These are phyloP conservation scores for Prionace glauca DNA, from an alignment of 2,797 vertebrate species.

Conservation along the genomic window DNA sequence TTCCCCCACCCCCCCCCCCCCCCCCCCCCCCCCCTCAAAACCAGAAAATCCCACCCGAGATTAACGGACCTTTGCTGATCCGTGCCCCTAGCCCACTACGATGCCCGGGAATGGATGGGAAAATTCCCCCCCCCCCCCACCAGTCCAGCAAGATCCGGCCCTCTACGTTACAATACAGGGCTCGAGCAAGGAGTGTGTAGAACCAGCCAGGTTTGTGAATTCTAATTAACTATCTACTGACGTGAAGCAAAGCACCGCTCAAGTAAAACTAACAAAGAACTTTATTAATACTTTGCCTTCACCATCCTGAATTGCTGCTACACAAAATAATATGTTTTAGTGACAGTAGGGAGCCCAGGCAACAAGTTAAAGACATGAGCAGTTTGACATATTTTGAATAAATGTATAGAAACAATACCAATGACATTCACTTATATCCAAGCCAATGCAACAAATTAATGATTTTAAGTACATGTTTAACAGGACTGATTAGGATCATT, in stretches of 20 bases:
- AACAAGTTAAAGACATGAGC: neutral
- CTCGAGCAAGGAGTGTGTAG: neutral
- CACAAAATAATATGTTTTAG: conserved; percentile 32
- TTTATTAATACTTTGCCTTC: conserved; percentile 39
- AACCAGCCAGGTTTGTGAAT: neutral
- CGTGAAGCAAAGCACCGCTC: neutral
- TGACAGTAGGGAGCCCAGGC: neutral
- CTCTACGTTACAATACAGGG: neutral
- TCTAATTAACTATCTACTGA: conserved; percentile 34
- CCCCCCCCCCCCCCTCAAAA: too few relatives aligned
- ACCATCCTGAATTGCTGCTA: conserved; percentile 37
- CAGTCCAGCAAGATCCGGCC: neutral
- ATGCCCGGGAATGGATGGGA: too few relatives aligned
- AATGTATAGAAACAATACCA: neutral
- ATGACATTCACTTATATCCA: neutral
- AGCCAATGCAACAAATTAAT: conserved; percentile 8
- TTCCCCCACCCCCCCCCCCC: too few relatives aligned
- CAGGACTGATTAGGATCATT: neutral
- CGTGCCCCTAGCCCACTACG: too few relatives aligned
- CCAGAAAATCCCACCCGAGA: too few relatives aligned
- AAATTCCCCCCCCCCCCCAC: too few relatives aligned
- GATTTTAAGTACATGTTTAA: neutral
- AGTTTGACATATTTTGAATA: neutral
- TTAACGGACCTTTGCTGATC: too few relatives aligned
- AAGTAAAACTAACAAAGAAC: conserved; percentile 37